These are phyloP conservation scores for Formicarius rufipectus DNA, from an alignment of 2,113 vertebrate species.

Conservation along the genomic window DNA sequence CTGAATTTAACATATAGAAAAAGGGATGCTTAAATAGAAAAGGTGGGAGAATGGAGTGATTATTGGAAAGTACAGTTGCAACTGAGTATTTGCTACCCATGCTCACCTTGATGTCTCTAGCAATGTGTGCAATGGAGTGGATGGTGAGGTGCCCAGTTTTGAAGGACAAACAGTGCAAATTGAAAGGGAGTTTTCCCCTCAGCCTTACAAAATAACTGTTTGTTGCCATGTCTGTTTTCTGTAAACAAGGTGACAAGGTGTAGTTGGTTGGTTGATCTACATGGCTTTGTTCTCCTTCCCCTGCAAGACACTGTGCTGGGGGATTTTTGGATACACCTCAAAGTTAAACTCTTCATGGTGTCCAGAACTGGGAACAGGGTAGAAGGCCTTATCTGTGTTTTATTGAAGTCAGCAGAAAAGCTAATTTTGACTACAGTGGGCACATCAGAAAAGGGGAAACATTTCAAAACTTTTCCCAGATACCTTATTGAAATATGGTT, in stretches of 20 bases:
- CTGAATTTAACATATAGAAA: background rate
- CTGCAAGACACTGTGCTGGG: background rate
- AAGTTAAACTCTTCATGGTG: background rate
- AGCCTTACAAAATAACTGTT: background rate
- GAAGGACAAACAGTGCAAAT: background rate
- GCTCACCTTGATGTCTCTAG: background rate
- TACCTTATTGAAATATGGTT: background rate
- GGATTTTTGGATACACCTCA: background rate
- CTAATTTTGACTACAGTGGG: background rate
- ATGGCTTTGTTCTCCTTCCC: background rate
- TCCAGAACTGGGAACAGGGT: background rate
- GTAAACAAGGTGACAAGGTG: background rate
- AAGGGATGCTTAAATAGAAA: background rate
- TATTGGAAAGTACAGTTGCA: background rate
- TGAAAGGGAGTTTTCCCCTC: background rate
- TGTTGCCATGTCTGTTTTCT: accelerated
- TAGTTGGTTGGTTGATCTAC: background rate
- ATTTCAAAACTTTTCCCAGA: background rate
- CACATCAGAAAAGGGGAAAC: background rate
- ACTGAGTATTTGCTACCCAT: background rate
- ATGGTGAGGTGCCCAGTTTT: background rate
- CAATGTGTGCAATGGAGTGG: background rate
- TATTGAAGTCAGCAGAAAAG: background rate
- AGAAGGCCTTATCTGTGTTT: background rate
- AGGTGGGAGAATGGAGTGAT: background rate